Evolutionary conservation across 1,140 invertebrate genomes (phyloP), one percentile per base, ranked within the genome.

Genomic region (Tetramorium alpestre): DNA sequence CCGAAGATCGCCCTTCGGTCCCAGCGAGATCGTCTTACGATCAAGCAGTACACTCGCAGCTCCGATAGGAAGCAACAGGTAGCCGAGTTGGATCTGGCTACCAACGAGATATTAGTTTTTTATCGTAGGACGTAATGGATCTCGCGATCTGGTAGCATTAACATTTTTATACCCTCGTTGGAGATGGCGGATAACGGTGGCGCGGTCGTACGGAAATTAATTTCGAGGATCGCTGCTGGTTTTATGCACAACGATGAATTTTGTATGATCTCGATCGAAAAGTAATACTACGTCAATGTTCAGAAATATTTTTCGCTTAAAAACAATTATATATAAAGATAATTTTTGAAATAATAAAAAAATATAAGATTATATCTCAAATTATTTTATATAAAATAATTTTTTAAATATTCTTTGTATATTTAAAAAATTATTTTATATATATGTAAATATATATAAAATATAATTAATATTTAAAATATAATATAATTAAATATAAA

Each of bases 141-240:
- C 80, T 84, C 69, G 80, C 80, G 69, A 75, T 84, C 80, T 84
- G 80, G 69, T 84, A 58, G 69, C 69, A 75, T 84, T 84, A 84
- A 84, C 69, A 75, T 84, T 84, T 84, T 84, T 84, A 84, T 84
- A 84, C 44, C 18, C 69, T 84, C 56, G 69, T 84, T 62, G 44
- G 41, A 73, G 41, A 84, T 60, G 51, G 41, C 28, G 54, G 54
- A 84, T 73, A 72, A 13, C 25, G 51, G 60, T 44, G 44, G 28
- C 65, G 51, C 41, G 25, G 25, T 7, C 41, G 80, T 44, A 38
- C 49, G 80, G 54, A 84, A 84, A 84, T 75, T 84, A 60, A 84
- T 84, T 75, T 84, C 54, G 69, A 49, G n/a, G 13, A 7, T 49
- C 11, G 41, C 54, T 25, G 69, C 44, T 2, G 78, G 10, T 54